Evolutionary conservation across 2,113 vertebrate genomes (phyloP).

Genomic region (Setophaga kirtlandii): DNA sequence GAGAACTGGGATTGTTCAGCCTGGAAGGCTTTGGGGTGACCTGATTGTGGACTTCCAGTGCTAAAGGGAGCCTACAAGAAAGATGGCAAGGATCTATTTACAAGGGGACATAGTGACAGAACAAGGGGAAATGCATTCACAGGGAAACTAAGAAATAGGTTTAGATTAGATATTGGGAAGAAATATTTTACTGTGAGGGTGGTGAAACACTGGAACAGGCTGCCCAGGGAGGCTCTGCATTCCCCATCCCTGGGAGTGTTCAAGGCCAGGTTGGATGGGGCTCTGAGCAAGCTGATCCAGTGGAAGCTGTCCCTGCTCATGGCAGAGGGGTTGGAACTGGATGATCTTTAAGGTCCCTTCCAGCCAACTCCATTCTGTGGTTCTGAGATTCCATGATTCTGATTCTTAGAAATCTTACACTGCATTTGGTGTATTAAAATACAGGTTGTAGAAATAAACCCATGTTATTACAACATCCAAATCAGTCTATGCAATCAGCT

Average conservation of each 20-base stretch:
- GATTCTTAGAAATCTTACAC: neutral
- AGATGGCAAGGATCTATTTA: neutral
- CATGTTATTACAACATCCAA: neutral
- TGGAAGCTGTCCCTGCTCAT: neutral
- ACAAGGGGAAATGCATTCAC: neutral
- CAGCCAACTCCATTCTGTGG: neutral
- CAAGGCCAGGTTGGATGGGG: neutral
- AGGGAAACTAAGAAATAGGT: neutral
- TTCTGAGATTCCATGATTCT: neutral
- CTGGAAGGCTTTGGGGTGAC: neutral
- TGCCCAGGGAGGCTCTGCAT: neutral
- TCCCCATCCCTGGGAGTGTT: neutral
- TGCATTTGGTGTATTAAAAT: neutral
- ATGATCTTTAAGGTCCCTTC: neutral
- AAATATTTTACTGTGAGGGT: neutral
- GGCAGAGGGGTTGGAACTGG: neutral
- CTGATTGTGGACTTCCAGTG: neutral
- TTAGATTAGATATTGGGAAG: neutral
- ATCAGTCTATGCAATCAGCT: neutral
- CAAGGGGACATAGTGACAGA: neutral
- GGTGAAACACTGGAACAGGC: neutral
- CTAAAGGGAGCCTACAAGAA: neutral
- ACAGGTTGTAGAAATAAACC: neutral
- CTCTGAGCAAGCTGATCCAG: neutral
- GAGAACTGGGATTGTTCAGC: neutral